Evolutionary conservation across 2,113 vertebrate species (phyloP).

Genomic region (Hemibagrus wyckioides): DNA sequence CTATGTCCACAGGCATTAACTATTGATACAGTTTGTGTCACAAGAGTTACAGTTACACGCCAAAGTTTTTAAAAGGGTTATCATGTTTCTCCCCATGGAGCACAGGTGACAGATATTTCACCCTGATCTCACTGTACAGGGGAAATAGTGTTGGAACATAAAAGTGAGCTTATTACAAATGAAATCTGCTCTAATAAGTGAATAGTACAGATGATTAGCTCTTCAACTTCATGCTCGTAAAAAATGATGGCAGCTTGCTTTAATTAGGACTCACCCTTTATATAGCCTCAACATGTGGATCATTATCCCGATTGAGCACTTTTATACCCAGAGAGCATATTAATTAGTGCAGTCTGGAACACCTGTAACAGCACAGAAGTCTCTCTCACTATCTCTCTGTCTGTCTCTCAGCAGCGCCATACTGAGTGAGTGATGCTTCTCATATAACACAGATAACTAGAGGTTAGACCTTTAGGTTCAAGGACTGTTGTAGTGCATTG

Average conservation of each 20-base stretch:
- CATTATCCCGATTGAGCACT: constrained; percentile 55
- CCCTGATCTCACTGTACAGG: constrained; percentile 39
- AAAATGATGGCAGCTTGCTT: constrained; percentile 53
- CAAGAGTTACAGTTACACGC: constrained; percentile 78
- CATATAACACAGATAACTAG: constrained; percentile 3
- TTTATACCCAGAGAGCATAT: constrained; percentile 56
- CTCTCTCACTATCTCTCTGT: too few species aligned
- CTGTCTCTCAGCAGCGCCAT: constrained; percentile 21
- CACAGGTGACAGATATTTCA: constrained; percentile 53
- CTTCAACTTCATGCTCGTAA: constrained; percentile 41
- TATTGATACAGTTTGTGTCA: constrained; percentile 79
- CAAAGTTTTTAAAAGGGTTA: constrained; percentile 69
- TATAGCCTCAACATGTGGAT: constrained; percentile 57
- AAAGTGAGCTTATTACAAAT: constrained; percentile 31
- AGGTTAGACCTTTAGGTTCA: constrained; percentile 23
- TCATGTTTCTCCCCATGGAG: constrained; percentile 74
- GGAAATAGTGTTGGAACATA: neutral
- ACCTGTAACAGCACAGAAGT: constrained; percentile 41
- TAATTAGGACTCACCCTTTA: constrained; percentile 60
- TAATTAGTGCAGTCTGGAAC: constrained; percentile 57
- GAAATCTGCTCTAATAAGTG: constrained; percentile 24
- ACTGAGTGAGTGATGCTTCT: constrained; percentile 1
- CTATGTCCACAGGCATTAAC: constrained; percentile 75
- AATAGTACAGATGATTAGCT: constrained; percentile 46
- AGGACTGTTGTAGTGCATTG: constrained; percentile 18